Evolutionary conservation across 2,888 invertebrate species (phyloP), one percentile per base, ranked within the genome.

Genomic region (Diaperis boleti): DNA sequence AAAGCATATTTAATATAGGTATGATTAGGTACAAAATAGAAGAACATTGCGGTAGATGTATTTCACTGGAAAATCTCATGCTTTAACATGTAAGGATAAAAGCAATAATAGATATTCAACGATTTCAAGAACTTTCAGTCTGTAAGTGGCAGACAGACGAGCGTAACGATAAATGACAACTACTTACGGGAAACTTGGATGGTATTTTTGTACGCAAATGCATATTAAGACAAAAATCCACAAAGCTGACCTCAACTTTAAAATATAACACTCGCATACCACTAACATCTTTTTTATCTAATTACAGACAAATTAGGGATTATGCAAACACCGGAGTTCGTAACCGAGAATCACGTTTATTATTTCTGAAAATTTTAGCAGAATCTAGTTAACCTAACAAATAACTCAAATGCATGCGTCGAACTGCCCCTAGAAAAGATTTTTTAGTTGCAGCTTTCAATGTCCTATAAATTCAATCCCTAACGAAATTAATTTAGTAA

Each of bases 301-400:
- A 62, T 62, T 57, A 44, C 59, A 54, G 55, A 14, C 49, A 47
- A 59, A 63, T 22, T 31, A 10, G 26, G 26, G 42, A 35, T n/a
- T n/a, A n/a, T 49, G 41, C 42, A 22, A 59, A 64, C 56, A 60
- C 44, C 56, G 45, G 41, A 56, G 47, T 42, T n/a, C 37, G 29
- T 22, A 33, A 60, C 31, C 17, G 37, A 29, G 44, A 47, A 26
- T 22, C 45, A 45, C 59, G 56, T 59, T 68, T 62, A 69, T 72
- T 71, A 71, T 70, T 69, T 69, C 68, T 70, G 65, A 67, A 68
- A 71, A 73, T 73, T 69, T 70, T 69, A 71, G 69, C 73, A 72
- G 71, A 73, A n/a, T n/a, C 69, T 70, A 72, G 66, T n/a, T n/a
- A n/a, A 67, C 68, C 71, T 72, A 71, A 71, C 71, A 70, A 72